Percentiles rank a stretch among this genome's conserved stretches.
phyloP scores from a whole-genome alignment of 2,888 invertebrate genomes.

The Conistra vaccinii region DNA sequence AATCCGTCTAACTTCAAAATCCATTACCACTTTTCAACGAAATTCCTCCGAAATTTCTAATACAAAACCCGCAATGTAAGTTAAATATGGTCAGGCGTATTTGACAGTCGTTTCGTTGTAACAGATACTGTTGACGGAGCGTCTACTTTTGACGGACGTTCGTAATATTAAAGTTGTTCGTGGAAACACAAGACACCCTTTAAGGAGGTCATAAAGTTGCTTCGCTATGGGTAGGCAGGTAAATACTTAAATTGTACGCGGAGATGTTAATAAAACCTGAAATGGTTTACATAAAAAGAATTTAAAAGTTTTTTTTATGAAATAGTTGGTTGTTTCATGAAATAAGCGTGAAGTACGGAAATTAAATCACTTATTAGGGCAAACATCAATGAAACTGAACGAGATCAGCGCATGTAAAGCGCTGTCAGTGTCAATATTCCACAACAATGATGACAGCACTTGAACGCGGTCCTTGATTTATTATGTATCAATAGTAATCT shows the following conservation, averaged over 20 bases:
- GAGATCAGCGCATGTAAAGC: background rate
- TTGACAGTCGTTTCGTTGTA: constrained; percentile 19
- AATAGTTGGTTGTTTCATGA: constrained; percentile 10
- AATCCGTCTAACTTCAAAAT: background rate
- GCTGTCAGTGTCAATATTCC: background rate
- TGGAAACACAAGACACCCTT: constrained; percentile 46
- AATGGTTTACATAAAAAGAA: constrained; percentile 27
- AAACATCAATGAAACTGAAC: background rate
- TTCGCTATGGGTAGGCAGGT: constrained; percentile 45
- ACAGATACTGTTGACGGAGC: constrained; percentile 44
- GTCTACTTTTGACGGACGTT: constrained; percentile 58
- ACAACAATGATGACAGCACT: background rate
- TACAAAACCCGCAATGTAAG: constrained; percentile 16
- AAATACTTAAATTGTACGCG: constrained; percentile 40
- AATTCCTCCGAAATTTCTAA: rapidly evolving
- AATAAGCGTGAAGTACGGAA: background rate
- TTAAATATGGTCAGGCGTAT: background rate
- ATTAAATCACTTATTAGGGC: background rate
- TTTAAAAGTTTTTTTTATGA: background rate
- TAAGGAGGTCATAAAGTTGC: constrained; percentile 54
- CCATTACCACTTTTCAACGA: constrained; percentile 17
- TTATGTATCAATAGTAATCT: too few relatives aligned
- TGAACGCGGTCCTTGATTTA: too few relatives aligned
- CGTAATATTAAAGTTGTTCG: constrained; percentile 62
- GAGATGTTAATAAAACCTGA: constrained; percentile 32